phyloP scores from a whole-genome alignment of 2,797 vertebrate species.

The Xenopus petersii region DNA sequence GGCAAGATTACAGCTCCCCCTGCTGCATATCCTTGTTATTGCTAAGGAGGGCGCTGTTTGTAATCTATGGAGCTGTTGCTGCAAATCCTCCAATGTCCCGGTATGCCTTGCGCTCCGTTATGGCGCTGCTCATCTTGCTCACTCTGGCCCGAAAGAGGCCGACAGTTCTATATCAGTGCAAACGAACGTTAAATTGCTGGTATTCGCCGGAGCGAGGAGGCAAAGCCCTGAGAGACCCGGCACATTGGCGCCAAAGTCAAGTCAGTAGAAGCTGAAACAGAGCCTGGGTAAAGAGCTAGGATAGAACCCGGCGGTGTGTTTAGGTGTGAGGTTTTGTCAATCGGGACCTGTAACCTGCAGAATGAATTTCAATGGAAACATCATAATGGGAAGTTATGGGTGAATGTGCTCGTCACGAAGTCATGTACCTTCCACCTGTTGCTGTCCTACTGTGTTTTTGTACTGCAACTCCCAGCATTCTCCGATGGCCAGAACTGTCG shows the following conservation, averaged over 20 bases:
- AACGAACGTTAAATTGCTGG: neutral
- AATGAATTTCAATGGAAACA: too few species aligned
- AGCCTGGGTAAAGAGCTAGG: neutral
- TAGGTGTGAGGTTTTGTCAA: neutral
- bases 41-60: too few species aligned
- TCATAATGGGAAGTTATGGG: too few species aligned
- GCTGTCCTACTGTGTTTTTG: too few species aligned
- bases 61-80: too few species aligned
- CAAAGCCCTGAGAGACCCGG: neutral
- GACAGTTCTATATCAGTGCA: neutral
- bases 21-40: too few species aligned
- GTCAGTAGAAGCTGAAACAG: neutral
- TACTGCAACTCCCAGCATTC: too few species aligned
- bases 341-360: too few species aligned
- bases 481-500: too few species aligned
- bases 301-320: neutral
- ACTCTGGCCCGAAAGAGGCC: conserved; percentile 14
- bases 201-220: neutral
- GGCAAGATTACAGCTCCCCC: too few species aligned
- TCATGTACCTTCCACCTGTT: too few species aligned
- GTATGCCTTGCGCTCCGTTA: conserved; percentile 9
- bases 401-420: too few species aligned
- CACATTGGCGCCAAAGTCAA: neutral
- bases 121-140: conserved; percentile 37
- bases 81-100: neutral